These are phyloP conservation scores for Rutpela maculata DNA, from an alignment of 2,888 invertebrate species.

Conservation along the genomic window DNA sequence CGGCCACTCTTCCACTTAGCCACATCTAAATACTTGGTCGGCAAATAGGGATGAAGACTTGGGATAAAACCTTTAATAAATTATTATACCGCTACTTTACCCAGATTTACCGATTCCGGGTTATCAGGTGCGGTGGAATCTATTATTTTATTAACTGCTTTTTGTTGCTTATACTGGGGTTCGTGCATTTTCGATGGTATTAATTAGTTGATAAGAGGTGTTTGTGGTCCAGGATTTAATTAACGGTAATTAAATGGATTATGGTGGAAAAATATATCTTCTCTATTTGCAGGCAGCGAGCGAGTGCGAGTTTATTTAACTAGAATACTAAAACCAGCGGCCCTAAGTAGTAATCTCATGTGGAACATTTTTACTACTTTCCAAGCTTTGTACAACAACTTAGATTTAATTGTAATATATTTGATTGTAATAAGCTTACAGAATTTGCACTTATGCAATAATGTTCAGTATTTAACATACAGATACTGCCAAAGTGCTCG, in stretches of 20 bases:
- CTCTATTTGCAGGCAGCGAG: too few relatives aligned
- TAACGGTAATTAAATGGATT: neutral
- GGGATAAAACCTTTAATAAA: slow-evolving; percentile 46
- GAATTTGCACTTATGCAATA: too few relatives aligned
- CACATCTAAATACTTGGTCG: slow-evolving; percentile 33
- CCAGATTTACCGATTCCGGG: slow-evolving; percentile 20
- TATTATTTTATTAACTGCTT: slow-evolving; percentile 11
- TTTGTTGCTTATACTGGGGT: slow-evolving; percentile 5
- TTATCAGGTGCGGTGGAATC: slow-evolving; percentile 5
- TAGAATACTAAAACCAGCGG: too few relatives aligned
- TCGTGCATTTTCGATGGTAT: neutral
- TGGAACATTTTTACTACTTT: too few relatives aligned
- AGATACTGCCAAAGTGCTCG: too few relatives aligned
- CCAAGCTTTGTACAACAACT: too few relatives aligned
- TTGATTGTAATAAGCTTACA: too few relatives aligned
- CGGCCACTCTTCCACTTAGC: slow-evolving; percentile 16
- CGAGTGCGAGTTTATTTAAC: too few relatives aligned
- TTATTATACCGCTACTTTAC: slow-evolving; percentile 32
- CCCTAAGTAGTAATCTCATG: too few relatives aligned
- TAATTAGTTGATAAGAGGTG: neutral
- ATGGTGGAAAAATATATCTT: too few relatives aligned
- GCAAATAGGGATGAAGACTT: slow-evolving; percentile 38
- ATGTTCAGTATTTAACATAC: too few relatives aligned
- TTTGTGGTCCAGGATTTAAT: neutral
- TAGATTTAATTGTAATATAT: too few relatives aligned